Evolutionary conservation across 2,797 vertebrate species (phyloP), one percentile per base, ranked within the genome.

Genomic region (Sebastes paucispinis): DNA sequence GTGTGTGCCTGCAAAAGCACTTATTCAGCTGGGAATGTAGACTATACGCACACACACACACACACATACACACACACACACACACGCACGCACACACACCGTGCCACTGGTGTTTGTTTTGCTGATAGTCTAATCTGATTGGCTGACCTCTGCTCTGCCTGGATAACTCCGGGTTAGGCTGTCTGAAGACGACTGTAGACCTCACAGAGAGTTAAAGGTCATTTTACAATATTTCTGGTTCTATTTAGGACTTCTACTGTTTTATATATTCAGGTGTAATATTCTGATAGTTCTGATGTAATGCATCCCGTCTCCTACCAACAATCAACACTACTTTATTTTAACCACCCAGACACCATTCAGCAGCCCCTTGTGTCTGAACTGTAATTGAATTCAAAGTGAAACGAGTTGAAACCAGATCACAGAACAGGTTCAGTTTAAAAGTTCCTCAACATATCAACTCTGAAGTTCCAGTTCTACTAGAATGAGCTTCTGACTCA

Each of bases 91-190:
- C 7, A 29, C 58, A 36, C 60, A 36, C 31, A 22, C 18, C 20
- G 66, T n/a, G 73, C 73, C 84, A 79, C 55, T 75, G 81, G 6
- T 90, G 91, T 94, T 94, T 95, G 90, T 89, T 93, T 94, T 85
- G 81, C 69, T 91, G 94, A 93, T 94, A 88, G 84, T 71, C 71
- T 87, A 67, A 83, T 88, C 84, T 87, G 88, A 87, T 84, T 82
- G 80, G 84, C 32, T 77, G 94, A 93, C 91, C 93, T 90, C 83
- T 91, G 83, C 69, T 50, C 81, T 18, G 47, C 50, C 57, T 60
- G 65, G 34, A 34, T 62, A 24, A 47, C 77, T 82, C 78, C 65
- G 76, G 66, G 80, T 81, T 47, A 13, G 5, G 60, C 54, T 6
- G 4, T 24, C 52, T 22, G 54, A n/a, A 54, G 62, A 74, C 27